A percentile compares a stretch with the other conserved stretches of the same genome.
Conservation (phyloP, 2,888 invertebrate genomes). For the Epirrhoe alternata region DNA sequence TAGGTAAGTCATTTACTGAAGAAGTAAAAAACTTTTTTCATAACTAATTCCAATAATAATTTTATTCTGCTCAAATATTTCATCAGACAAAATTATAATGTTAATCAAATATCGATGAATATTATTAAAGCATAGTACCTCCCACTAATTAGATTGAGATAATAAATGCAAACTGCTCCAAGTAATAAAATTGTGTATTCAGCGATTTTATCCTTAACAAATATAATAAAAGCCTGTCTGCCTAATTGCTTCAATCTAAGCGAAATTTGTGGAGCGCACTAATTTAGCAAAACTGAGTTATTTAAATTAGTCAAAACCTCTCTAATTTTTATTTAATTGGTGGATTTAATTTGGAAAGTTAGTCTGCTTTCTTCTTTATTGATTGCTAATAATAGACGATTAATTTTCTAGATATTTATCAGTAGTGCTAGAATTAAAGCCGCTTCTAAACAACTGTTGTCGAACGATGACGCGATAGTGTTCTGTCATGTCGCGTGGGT, state of each 20-base stretch:
- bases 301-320: constrained; percentile 32
- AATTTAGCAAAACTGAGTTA: constrained; percentile 27
- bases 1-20: neutral
- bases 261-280: constrained; percentile 26
- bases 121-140: neutral
- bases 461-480: constrained; percentile 2
- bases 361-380: constrained; percentile 30
- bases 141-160: constrained; percentile 5
- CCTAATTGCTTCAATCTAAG: constrained; percentile 32
- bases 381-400: constrained; percentile 33
- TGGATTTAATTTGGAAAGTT: constrained; percentile 39
- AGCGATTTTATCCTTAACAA: constrained; percentile 19
- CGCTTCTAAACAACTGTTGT: constrained; percentile 1
- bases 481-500: neutral
- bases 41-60: neutral
- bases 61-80: neutral
- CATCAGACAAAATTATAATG: neutral
- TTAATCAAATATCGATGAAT: constrained; percentile 1
- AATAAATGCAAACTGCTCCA: constrained; percentile 17
- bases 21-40: neutral
- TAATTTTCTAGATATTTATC: constrained; percentile 37
- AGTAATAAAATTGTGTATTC: constrained; percentile 7
- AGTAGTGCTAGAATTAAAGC: constrained; percentile 30
- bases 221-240: constrained; percentile 25
- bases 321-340: constrained; percentile 37